phyloP scores from a whole-genome alignment of 2,888 invertebrate species.

The Escarpia spicata region DNA sequence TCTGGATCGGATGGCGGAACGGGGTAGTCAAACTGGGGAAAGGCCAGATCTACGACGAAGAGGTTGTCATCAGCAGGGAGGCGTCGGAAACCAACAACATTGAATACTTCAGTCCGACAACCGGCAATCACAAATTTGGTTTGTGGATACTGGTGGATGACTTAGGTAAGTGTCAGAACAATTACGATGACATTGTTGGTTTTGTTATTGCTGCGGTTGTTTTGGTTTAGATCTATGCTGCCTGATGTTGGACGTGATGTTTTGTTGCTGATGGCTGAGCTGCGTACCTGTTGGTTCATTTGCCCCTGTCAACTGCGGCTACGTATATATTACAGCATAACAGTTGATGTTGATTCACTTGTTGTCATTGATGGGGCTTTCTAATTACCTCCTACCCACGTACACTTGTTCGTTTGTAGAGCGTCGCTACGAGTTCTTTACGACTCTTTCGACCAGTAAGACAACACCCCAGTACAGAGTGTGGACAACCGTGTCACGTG shows the following conservation, averaged over 20 bases:
- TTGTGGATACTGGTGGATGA: not conserved
- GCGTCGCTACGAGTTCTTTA: conserved; percentile 9
- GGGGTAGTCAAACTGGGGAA: not conserved
- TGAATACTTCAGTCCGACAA: not conserved
- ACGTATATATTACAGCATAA: too few relatives aligned
- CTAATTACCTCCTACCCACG: not conserved
- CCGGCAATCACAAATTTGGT: conserved; percentile 1
- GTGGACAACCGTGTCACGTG: not conserved
- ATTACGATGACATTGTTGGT: not conserved
- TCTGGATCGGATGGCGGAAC: conserved; percentile 16
- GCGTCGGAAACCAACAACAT: not conserved
- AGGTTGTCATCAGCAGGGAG: not conserved
- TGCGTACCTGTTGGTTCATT: too few relatives aligned
- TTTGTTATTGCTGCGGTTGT: not conserved
- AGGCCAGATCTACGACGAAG: not conserved
- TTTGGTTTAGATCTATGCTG: not conserved
- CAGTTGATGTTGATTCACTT: not conserved
- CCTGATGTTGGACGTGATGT: not conserved
- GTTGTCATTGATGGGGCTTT: not conserved
- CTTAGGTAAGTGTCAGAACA: not conserved
- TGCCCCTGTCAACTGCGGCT: too few relatives aligned
- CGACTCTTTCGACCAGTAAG: not conserved
- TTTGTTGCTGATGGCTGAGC: not conserved
- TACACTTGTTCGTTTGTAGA: not conserved
- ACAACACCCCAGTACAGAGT: not conserved